A percentile compares a stretch with the other conserved stretches of the same genome.
Evolutionary conservation across 2,113 vertebrate genomes (phyloP).

Genomic region (Columba janthina): DNA sequence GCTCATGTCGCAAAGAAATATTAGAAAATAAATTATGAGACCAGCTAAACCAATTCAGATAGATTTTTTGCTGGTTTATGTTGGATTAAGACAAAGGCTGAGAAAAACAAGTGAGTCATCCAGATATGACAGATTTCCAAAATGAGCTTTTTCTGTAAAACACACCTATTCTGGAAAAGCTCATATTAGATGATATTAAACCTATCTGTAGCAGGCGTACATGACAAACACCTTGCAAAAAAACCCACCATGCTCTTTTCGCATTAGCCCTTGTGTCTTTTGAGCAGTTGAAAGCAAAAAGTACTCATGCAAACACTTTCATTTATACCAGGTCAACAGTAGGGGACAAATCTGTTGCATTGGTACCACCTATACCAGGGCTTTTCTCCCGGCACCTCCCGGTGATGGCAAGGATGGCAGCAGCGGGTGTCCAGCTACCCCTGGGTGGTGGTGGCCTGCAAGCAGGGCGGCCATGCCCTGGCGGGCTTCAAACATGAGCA

Average conservation of each 20-base stretch:
- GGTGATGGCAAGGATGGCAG: background rate
- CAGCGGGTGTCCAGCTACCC: background rate
- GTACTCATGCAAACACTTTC: background rate
- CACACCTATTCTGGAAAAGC: background rate
- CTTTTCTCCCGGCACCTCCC: background rate
- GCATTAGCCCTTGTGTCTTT: background rate
- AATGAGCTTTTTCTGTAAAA: background rate
- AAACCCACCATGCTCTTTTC: rapidly evolving
- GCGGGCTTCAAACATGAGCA: background rate
- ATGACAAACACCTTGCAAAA: background rate
- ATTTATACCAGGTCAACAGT: background rate
- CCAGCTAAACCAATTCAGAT: background rate
- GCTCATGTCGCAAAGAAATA: background rate
- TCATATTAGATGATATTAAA: background rate
- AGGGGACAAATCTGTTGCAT: background rate
- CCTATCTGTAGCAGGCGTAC: background rate
- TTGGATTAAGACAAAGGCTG: background rate
- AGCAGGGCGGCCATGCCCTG: background rate
- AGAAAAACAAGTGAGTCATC: background rate
- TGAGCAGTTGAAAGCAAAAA: background rate
- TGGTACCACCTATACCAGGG: too few species aligned
- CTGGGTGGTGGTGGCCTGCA: background rate
- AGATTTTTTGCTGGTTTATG: background rate
- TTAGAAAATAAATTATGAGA: background rate
- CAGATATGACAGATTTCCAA: background rate